These are phyloP conservation scores for Nymphalis polychloros DNA, from an alignment of 2,888 invertebrate genomes.

Conservation along the genomic window DNA sequence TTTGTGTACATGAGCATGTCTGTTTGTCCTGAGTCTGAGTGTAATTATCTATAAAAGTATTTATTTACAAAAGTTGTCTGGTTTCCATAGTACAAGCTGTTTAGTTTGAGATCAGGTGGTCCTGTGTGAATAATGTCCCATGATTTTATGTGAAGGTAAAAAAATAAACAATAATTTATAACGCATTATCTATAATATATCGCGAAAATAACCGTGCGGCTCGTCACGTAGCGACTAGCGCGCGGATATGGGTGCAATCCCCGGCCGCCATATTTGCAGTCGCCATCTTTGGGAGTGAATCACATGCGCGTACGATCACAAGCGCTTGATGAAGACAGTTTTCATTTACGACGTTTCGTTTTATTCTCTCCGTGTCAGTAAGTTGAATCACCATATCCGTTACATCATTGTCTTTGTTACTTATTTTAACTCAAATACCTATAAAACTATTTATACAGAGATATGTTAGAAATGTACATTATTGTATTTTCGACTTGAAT, in stretches of 20 bases:
- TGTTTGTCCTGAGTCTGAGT: no score
- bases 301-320: conserved; percentile 39
- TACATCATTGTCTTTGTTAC: conserved; percentile 22
- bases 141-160: no score
- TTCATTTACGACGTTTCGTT: conserved; percentile 37
- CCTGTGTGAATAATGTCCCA: no score
- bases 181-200: conserved; percentile 8
- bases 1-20: no score
- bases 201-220: conserved; percentile 45
- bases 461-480: no score
- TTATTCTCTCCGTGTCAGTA: conserved; percentile 15
- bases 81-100: no score
- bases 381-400: conserved; percentile 33
- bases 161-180: not conserved
- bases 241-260: conserved; percentile 48
- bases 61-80: no score
- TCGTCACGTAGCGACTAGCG: conserved; percentile 51
- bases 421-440: not conserved
- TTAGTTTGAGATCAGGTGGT: no score
- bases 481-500: no score
- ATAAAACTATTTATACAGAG: not conserved
- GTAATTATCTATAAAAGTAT: no score
- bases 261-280: conserved; percentile 48
- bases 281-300: conserved; percentile 52
- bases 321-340: conserved; percentile 39